Evolutionary conservation across 1,140 invertebrate genomes (phyloP), one percentile per base, ranked within the genome.

Genomic region (Condylostylus longicornis): DNA sequence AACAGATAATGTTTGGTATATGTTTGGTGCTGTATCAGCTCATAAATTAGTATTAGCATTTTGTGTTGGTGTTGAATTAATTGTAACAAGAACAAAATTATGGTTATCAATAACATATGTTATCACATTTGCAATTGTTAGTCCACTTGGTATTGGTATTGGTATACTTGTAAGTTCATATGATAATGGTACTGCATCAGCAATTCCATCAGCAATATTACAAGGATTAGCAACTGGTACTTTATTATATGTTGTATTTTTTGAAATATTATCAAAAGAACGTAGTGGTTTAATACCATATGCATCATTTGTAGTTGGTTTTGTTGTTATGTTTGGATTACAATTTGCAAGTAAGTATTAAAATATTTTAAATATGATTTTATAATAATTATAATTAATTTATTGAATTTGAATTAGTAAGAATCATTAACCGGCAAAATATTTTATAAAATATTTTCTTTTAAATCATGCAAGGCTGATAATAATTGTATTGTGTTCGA

Each of bases 1-100:
- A 8, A 60, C 74, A 5, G 54, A 62, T 2, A 67, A 75, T 30
- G 79, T 89, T 6, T 86, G 82, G 77, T 78, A 77, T 50, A 74
- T 88, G 68, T 79, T 90, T 40, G 74, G 74, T 7, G 87, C 86
- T 2, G 76, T 93, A 13, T 75, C 82, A 0, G 78, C 86, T 3
- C 88, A 93, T 57, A 93, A 93, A 59, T 71, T 86, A 35, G 83
- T 91, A 6, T 82, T 93, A 33, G 82, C 84, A 2, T 85, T 88
- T 48, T 85, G 81, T 54, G 81, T 87, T 39, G 82, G 82, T 19
- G 69, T 85, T 3, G 81, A 87, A 49, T 51, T 88, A 31, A 75
- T 79, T 18, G 70, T 75, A 13, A 72, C 71, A 3, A 67, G 69
- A 18, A 81, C 78, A 0, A 74, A 70, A 33, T 58, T 64, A 3